Percentiles rank a stretch among this genome's conserved stretches.
These are phyloP conservation scores for Pseudoatta argentina DNA, from an alignment of 1,140 invertebrate species.

Conservation along the genomic window DNA sequence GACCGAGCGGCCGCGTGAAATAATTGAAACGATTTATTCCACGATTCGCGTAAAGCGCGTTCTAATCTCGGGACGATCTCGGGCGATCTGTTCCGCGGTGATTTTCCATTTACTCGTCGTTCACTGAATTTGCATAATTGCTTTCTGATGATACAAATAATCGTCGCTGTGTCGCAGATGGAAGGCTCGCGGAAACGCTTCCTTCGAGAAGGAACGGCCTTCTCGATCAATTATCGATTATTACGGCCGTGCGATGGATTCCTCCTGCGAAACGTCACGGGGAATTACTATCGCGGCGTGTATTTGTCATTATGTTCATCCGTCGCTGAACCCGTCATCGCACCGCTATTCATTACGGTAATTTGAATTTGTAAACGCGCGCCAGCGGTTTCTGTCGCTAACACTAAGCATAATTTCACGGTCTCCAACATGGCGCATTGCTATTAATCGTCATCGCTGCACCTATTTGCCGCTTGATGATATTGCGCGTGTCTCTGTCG, in stretches of 20 bases:
- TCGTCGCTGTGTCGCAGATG: background rate
- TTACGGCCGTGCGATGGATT: constrained; percentile 38
- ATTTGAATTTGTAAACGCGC: constrained; percentile 50
- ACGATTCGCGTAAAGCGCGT: constrained; percentile 35
- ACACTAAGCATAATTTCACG: constrained; percentile 26
- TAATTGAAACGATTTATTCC: constrained; percentile 50
- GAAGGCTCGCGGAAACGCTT: constrained; percentile 16
- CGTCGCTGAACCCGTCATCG: constrained; percentile 41
- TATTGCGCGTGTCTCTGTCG: background rate
- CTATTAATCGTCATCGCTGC: constrained; percentile 31
- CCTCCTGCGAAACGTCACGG: constrained; percentile 17
- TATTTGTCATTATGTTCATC: constrained; percentile 49
- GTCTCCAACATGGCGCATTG: background rate
- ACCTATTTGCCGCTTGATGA: constrained; percentile 22
- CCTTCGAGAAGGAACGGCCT: background rate
- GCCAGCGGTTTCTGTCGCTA: constrained; percentile 36
- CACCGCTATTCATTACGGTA: constrained; percentile 24
- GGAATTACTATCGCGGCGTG: constrained; percentile 34
- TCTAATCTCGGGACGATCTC: background rate
- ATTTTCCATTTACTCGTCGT: background rate
- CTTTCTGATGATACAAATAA: constrained; percentile 38
- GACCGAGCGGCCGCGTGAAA: constrained; percentile 12
- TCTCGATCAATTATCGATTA: constrained; percentile 52
- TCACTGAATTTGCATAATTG: constrained; percentile 46
- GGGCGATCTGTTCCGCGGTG: background rate